These are phyloP conservation scores for Callocephalon fimbriatum DNA, from an alignment of 2,113 vertebrate genomes.

Conservation along the genomic window DNA sequence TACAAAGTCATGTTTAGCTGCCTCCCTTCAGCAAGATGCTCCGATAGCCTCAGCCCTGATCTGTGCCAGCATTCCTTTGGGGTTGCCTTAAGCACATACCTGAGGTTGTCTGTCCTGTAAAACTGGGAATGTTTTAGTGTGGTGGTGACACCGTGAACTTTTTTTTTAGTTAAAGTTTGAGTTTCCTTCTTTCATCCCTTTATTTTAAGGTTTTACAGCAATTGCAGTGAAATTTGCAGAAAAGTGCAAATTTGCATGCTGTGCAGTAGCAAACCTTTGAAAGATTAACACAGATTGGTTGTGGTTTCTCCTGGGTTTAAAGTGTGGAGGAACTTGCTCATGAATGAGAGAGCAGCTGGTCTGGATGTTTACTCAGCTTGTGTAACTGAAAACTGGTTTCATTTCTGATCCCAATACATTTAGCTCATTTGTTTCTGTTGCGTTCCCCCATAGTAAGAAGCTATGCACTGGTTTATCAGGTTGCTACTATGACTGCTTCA, in stretches of 20 bases:
- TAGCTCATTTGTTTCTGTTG: background rate
- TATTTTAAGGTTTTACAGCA: background rate
- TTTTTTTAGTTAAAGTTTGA: background rate
- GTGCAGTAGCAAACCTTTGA: background rate
- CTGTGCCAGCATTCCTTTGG: constrained; percentile 18
- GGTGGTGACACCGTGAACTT: accelerated
- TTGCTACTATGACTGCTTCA: background rate
- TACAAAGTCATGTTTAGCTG: constrained; percentile 56
- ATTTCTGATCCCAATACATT: background rate
- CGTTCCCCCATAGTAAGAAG: background rate
- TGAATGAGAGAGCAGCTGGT: background rate
- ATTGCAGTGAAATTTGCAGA: background rate
- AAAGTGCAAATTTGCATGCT: background rate
- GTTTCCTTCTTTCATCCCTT: background rate
- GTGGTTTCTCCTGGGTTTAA: background rate
- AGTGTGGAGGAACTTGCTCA: background rate
- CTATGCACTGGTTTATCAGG: background rate
- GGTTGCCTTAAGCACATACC: background rate
- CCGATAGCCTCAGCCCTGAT: constrained; percentile 30
- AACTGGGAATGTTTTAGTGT: background rate
- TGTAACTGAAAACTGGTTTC: background rate
- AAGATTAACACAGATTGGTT: background rate
- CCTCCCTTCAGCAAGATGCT: constrained; percentile 27
- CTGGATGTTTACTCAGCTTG: background rate
- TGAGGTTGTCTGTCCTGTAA: constrained; percentile 7